Base-by-base conservation (phyloP, 2,113 vertebrate genomes). In the Lophura nycthemera region DNA sequence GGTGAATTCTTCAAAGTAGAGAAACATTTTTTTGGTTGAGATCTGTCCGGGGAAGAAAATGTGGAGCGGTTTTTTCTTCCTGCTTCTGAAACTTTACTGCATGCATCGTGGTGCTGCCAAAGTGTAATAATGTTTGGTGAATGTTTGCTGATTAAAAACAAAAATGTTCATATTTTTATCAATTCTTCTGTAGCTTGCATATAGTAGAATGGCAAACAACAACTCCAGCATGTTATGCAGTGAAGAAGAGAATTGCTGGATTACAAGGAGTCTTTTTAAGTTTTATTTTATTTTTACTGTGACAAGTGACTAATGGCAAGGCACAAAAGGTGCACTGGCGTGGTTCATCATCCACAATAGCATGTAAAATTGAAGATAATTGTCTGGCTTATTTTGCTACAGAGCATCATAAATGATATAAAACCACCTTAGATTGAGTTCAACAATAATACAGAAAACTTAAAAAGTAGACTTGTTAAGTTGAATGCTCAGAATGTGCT, bases 291-390 rank as follows among this genome's bases (percentile, higher is more conserved):
- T 57, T 57, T 32, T 30, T 32, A 43, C 43, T 61, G 64, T 63
- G 80, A 66, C 60, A 42, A 69, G 77, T 40, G 66, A 72, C 83
- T 90, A 77, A 86, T 67, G 80, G 50, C 64, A 77, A 15, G 27
- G 43, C 21, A 45, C 82, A 75, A 70, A 92, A 82, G 77, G 87
- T 89, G 59, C 66, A 69, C 45, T 82, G 91, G 18, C 67, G 87
- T 87, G 67, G 71, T 85, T 93, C 78, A 29, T 78, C 48, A 56
- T 72, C 36, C 30, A 48, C 48, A 78, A 63, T 40, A 86, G 61
- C 52, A 86, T 93, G 60, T 92, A 78, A 88, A 92, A 54, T 27
- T 57, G 43, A 69, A 78, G 52, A 69, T 86, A 82, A 93, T 88
- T 88, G 50, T 82, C 66, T 81, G 74, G 38, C 52, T 90, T 72